A percentile compares a stretch with the other conserved stretches of the same genome.
Evolutionary conservation across 1,140 invertebrate species (phyloP).

Genomic region (Popillia japonica): DNA sequence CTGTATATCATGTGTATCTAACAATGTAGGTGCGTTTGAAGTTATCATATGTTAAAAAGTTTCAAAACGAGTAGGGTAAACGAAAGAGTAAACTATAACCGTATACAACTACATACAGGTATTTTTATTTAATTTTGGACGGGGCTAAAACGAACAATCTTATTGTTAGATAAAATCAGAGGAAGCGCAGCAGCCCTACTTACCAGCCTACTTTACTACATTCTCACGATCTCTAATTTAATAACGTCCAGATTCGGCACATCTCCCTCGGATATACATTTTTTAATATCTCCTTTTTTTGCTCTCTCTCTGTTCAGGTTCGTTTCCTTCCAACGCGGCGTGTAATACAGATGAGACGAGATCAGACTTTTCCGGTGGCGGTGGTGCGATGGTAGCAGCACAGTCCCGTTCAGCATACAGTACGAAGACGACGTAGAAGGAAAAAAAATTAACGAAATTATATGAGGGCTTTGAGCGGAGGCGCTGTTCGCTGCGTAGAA

Average conservation of each 20-base stretch:
- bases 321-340: background rate
- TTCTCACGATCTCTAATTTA: conserved; percentile 4
- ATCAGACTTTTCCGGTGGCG: background rate
- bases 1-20: too few species aligned
- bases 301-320: background rate
- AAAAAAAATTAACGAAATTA: conserved; percentile 2
- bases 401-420: background rate
- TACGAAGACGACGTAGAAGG: background rate
- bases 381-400: background rate
- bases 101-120: background rate
- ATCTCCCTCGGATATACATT: background rate
- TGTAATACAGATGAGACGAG: too few species aligned
- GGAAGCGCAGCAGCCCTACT: background rate
- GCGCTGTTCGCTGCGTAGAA: background rate
- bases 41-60: too few species aligned
- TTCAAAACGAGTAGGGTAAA: too few species aligned
- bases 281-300: background rate
- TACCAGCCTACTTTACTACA: background rate
- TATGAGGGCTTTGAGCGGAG: background rate
- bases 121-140: background rate
- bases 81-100: too few species aligned
- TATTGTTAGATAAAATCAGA: background rate
- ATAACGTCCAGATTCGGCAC: background rate
- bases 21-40: too few species aligned
- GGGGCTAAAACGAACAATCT: background rate